Evolutionary conservation across 2,888 invertebrate genomes (phyloP).

Genomic region (Philonicus albiceps): DNA sequence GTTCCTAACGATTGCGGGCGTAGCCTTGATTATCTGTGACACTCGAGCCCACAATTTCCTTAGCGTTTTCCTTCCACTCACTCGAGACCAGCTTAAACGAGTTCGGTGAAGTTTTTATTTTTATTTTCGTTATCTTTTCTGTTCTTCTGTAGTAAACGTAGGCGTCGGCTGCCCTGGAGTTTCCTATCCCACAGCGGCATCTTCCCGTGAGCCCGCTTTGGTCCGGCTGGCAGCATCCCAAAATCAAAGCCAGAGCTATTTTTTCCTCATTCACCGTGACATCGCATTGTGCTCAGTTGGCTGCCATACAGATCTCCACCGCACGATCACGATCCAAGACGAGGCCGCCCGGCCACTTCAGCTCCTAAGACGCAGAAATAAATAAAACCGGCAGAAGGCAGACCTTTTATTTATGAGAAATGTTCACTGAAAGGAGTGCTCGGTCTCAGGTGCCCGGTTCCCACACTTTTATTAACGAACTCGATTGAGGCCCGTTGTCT

Average conservation of each 20-base stretch:
- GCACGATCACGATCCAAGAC: conserved; percentile 38
- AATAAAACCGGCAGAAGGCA: conserved; percentile 35
- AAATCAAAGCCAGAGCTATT: conserved; percentile 26
- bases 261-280: conserved; percentile 36
- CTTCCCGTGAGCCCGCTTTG: background rate
- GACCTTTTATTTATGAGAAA: conserved; percentile 43
- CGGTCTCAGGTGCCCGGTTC: conserved; percentile 39
- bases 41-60: background rate
- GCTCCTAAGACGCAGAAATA: conserved; percentile 22
- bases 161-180: background rate
- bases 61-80: background rate
- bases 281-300: conserved; percentile 40
- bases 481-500: conserved; percentile 28
- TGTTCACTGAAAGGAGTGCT: conserved; percentile 39
- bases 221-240: conserved; percentile 31
- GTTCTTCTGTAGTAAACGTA: background rate
- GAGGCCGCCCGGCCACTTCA: conserved; percentile 28
- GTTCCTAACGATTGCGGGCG: background rate
- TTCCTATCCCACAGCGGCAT: background rate
- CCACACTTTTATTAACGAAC: conserved; percentile 43
- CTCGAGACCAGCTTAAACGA: background rate
- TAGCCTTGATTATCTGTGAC: background rate
- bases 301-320: conserved; percentile 36
- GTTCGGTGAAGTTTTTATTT: background rate
- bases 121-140: background rate